These are phyloP conservation scores for Onthophagus sagittarius DNA, from an alignment of 2,888 invertebrate species.

Conservation along the genomic window DNA sequence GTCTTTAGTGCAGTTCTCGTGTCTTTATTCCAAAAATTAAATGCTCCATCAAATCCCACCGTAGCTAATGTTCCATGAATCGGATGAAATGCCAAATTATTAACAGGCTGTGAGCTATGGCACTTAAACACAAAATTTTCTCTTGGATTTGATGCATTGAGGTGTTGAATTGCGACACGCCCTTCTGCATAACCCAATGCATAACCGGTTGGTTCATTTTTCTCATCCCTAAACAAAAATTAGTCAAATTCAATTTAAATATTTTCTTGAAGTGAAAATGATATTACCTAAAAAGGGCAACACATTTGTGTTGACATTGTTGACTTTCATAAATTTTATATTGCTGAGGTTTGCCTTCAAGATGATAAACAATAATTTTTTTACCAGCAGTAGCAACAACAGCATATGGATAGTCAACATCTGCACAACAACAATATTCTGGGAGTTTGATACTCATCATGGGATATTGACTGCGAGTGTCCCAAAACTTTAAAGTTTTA, in stretches of 20 bases:
- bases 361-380: slow-evolving; percentile 86
- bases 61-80: slow-evolving; percentile 95
- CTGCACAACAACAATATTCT: slow-evolving; percentile 95
- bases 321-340: slow-evolving; percentile 91
- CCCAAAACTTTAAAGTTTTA: slow-evolving; percentile 98
- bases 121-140: slow-evolving; percentile 99
- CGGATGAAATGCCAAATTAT: slow-evolving; percentile 83
- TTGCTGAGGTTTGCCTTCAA: slow-evolving; percentile 92
- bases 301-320: slow-evolving; percentile 90
- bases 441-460: slow-evolving; percentile 87
- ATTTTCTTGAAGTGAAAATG: slow-evolving; percentile 71
- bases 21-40: slow-evolving; percentile 99
- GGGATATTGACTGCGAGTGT: slow-evolving; percentile 84
- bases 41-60: slow-evolving; percentile 95
- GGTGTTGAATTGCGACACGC: slow-evolving; percentile 96
- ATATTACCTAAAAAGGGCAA: slow-evolving; percentile 75
- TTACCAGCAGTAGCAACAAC: slow-evolving; percentile 94
- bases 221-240: slow-evolving; percentile 85
- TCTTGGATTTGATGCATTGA: slow-evolving; percentile 89
- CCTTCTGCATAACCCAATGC: slow-evolving; percentile 96
- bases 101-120: slow-evolving; percentile 70
- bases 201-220: slow-evolving; percentile 87
- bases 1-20: slow-evolving; percentile 96
- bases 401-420: slow-evolving; percentile 98
- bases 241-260: slow-evolving; percentile 56